Evolutionary conservation across 2,888 invertebrate species (phyloP), one percentile per base, ranked within the genome.

Genomic region (Dryobotodes eremita): DNA sequence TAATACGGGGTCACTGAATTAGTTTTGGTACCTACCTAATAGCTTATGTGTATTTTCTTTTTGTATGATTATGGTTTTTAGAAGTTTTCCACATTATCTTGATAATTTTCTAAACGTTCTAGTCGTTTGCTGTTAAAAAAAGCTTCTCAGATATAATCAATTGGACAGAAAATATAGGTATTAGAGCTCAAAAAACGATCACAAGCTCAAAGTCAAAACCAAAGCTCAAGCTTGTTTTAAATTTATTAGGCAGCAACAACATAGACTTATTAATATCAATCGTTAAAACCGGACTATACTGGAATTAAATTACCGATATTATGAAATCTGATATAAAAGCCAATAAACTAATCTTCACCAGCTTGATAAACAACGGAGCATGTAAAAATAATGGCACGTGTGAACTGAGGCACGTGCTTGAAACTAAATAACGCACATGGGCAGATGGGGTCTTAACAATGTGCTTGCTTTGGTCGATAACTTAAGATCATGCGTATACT

Each of bases 1-100:
- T 57, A 79, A 69, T 55, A 66, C 75, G 61, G 80, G 80, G 87
- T 86, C 86, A 84, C 42, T 65, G 65, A 59, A 75, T 69, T 75
- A 75, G 36, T 78, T 75, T 74, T 70, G n/a, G 10, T 71, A 50
- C 17, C 23, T 71, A 66, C 7, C 3, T 62, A 53, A 74, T 66
- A 57, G 31, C 7, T 20, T n/a, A 11, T 46, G n/a, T 53, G 1
- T n/a, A 66, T 73, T 79, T 73, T n/a, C 31, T 46, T 23, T 31
- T 31, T 17, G 17, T 55, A 55, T 15, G 0, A n/a, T 50, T 42
- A 55, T 36, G 23, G 8, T 13, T 46, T 50, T 50, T 31, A 11
- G 17, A 48, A 0, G 10, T 48, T 71, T n/a, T 20, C 15, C 23
- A n/a, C 36, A 6, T 57, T 70, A 15, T 20, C n/a, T 13, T 36